Conservation (phyloP, 2,888 invertebrate genomes). For the Euspilapteryx auroguttella region DNA sequence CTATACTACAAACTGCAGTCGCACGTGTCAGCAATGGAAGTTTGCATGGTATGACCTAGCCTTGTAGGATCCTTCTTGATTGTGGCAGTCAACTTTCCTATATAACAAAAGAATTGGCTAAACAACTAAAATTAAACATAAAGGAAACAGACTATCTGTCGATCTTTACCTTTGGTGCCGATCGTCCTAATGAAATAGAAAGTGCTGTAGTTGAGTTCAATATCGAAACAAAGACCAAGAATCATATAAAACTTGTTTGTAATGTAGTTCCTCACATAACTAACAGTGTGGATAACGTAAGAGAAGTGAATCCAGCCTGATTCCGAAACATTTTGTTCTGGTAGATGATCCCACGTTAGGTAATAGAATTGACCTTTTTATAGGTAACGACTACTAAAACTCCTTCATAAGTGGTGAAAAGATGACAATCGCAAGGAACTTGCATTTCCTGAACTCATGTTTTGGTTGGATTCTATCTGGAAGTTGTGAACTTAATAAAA, state of each 20-base stretch:
- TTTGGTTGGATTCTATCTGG: conserved; percentile 4
- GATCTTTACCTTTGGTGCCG: conserved; percentile 2
- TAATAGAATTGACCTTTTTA: background rate
- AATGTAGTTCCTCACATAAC: conserved; percentile 1
- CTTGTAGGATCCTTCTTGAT: background rate
- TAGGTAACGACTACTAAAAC: conserved; percentile 1
- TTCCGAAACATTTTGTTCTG: background rate
- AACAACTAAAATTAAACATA: background rate
- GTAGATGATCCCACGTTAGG: background rate
- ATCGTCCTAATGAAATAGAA: background rate
- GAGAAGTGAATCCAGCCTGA: background rate
- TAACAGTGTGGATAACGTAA: background rate
- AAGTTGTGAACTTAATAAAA: background rate
- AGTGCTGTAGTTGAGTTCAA: background rate
- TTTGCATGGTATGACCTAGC: background rate
- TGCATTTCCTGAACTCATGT: background rate
- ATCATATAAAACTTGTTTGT: background rate
- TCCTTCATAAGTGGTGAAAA: background rate
- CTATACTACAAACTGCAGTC: background rate
- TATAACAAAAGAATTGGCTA: background rate
- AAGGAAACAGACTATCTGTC: background rate
- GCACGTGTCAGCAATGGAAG: background rate
- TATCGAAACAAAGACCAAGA: background rate
- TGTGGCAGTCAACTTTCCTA: background rate
- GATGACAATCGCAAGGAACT: background rate